Conservation (phyloP, 2,888 invertebrate species). For the Blera fallax region DNA sequence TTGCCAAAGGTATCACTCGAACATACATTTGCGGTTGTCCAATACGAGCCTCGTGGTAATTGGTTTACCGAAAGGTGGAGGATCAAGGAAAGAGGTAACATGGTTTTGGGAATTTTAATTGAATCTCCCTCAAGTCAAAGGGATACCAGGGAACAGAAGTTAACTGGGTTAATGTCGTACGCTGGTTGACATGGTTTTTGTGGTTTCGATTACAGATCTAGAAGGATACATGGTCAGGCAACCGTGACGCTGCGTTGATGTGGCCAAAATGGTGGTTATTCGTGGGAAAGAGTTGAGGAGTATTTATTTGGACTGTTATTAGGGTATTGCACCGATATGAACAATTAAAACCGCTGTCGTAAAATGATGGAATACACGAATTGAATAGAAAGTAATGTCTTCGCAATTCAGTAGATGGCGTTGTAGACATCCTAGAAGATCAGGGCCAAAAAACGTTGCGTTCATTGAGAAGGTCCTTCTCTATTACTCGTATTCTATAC, state of each 20-base stretch:
- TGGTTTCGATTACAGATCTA: not conserved
- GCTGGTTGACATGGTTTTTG: constrained; percentile 38
- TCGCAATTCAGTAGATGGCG: not conserved
- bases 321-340: not conserved
- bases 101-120: constrained; percentile 33
- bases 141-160: not conserved
- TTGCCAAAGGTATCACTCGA: not conserved
- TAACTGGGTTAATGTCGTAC: constrained; percentile 25
- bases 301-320: not conserved
- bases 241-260: not conserved
- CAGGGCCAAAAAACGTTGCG: no score
- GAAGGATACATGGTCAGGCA: not conserved
- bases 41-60: constrained; percentile 24
- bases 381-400: not conserved
- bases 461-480: no score
- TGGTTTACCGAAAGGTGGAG: constrained; percentile 3
- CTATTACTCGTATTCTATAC: no score
- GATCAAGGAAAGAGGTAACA: not conserved
- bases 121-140: not conserved
- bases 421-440: not conserved
- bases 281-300: not conserved
- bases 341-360: not conserved
- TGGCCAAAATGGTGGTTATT: not conserved
- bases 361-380: not conserved
- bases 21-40: constrained; percentile 50